Evolutionary conservation across 37 sponge, comb jelly and placozoan genomes (phyloP).

Genomic region (Crambe crambe): DNA sequence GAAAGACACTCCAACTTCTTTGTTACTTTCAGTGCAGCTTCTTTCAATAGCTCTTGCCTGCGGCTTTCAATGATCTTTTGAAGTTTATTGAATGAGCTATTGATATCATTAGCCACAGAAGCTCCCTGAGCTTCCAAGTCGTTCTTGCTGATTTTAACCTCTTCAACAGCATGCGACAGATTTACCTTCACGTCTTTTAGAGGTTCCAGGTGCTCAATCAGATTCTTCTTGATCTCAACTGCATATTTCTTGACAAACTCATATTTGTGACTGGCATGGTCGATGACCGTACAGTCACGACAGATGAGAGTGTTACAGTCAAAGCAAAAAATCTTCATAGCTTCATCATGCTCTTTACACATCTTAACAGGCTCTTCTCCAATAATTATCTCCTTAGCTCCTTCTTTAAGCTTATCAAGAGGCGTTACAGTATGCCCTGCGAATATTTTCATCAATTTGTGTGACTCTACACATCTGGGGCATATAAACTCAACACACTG

Average conservation of each 20-base stretch:
- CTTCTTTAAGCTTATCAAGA: constrained; percentile 16
- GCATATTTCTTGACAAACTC: constrained; percentile 25
- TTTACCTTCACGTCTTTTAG: constrained; percentile 6
- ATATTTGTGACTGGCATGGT: constrained; percentile 20
- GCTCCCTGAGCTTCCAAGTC: neutral
- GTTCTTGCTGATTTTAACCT: neutral
- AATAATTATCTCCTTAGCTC: constrained; percentile 9
- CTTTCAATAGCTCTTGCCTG: too few species aligned
- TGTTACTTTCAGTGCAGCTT: too few species aligned
- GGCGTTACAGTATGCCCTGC: constrained; percentile 7
- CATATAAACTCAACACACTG: constrained; percentile 40
- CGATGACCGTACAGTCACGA: constrained; percentile 20
- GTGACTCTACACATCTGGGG: constrained; percentile 8
- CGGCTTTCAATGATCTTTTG: too few species aligned
- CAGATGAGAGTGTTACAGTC: constrained; percentile 44
- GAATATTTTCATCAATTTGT: constrained; percentile 25
- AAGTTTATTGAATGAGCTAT: constrained; percentile 19
- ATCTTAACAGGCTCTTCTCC: constrained; percentile 15
- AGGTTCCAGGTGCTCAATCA: neutral
- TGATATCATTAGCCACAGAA: neutral
- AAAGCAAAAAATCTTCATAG: constrained; percentile 31
- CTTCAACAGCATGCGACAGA: neutral
- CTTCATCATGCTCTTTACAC: too few species aligned
- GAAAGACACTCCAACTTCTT: too few species aligned
- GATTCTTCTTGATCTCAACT: constrained; percentile 6